phyloP scores from a whole-genome alignment of 2,797 vertebrate genomes.

The Mareca strepera region DNA sequence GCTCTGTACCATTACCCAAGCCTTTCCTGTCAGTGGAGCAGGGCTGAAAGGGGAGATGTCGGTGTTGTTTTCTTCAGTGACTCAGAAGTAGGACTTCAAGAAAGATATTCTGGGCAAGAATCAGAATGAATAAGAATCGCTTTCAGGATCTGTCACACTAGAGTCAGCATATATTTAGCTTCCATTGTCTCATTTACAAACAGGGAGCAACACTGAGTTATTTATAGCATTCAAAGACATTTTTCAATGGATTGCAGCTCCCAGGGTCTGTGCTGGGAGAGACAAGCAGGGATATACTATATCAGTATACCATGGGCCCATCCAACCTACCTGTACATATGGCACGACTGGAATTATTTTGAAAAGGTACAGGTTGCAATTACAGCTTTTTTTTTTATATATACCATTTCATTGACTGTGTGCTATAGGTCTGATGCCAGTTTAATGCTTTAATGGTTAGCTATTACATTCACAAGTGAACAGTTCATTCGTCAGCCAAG shows the following conservation, averaged over 20 bases:
- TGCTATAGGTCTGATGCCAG: neutral
- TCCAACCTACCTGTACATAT: neutral
- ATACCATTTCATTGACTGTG: neutral
- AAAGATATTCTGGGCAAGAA: slow-evolving; percentile 52
- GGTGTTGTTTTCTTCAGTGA: slow-evolving; percentile 11
- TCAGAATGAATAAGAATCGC: slow-evolving; percentile 14
- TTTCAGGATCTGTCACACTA: slow-evolving; percentile 31
- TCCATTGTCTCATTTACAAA: slow-evolving; percentile 39
- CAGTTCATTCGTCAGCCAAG: slow-evolving; percentile 52
- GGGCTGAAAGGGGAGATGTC: slow-evolving; percentile 35
- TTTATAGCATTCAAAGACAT: slow-evolving; percentile 39
- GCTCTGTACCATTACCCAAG: neutral
- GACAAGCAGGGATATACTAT: neutral
- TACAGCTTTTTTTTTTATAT: slow-evolving; percentile 26
- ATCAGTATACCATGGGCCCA: neutral
- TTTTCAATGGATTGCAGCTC: neutral
- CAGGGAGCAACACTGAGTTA: neutral
- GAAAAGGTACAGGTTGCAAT: neutral
- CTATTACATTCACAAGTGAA: slow-evolving; percentile 53
- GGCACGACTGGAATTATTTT: slow-evolving; percentile 1
- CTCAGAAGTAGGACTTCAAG: slow-evolving; percentile 28
- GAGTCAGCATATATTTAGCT: slow-evolving; percentile 44
- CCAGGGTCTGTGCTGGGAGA: neutral
- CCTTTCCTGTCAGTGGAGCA: neutral
- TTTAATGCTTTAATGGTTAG: slow-evolving; percentile 43